A percentile compares a stretch with the other conserved stretches of the same genome.
These are phyloP conservation scores for Zosterops hypoxanthus DNA, from an alignment of 2,113 vertebrate genomes.

Conservation along the genomic window DNA sequence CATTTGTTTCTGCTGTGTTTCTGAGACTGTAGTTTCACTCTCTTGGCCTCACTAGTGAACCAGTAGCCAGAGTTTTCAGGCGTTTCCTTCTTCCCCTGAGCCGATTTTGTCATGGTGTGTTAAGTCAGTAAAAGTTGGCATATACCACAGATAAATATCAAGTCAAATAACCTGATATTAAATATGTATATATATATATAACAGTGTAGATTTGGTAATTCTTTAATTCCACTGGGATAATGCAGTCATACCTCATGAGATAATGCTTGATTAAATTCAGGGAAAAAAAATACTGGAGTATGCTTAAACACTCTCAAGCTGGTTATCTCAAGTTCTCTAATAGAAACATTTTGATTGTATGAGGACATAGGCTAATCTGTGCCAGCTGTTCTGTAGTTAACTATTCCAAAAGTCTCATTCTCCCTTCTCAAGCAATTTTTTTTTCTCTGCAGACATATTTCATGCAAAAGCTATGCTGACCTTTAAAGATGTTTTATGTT, in stretches of 20 bases:
- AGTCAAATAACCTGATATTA: not conserved
- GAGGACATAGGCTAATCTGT: conserved; percentile 63
- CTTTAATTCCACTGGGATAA: conserved; percentile 10
- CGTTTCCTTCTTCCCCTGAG: not conserved
- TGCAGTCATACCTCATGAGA: conserved; percentile 46
- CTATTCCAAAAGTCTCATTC: conserved; percentile 25
- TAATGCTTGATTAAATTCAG: conserved; percentile 40
- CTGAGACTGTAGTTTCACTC: not conserved
- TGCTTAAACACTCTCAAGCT: conserved; percentile 25
- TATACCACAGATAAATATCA: not conserved
- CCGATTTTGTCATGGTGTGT: not conserved
- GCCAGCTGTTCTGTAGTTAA: conserved; percentile 54
- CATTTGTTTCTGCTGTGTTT: not conserved
- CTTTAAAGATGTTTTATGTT: conserved; percentile 18
- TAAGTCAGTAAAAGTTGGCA: not conserved
- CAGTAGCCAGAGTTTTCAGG: not conserved
- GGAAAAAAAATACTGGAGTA: not conserved
- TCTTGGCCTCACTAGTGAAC: not conserved
- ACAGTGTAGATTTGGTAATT: not conserved
- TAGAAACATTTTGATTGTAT: conserved; percentile 68
- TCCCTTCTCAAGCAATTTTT: not conserved
- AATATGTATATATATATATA: not conserved
- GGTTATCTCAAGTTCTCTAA: conserved; percentile 58
- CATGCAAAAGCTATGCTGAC: conserved; percentile 46
- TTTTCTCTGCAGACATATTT: conserved; percentile 44